Evolutionary conservation across 2,888 invertebrate genomes (phyloP).

Genomic region (Xestia sexstrigata): DNA sequence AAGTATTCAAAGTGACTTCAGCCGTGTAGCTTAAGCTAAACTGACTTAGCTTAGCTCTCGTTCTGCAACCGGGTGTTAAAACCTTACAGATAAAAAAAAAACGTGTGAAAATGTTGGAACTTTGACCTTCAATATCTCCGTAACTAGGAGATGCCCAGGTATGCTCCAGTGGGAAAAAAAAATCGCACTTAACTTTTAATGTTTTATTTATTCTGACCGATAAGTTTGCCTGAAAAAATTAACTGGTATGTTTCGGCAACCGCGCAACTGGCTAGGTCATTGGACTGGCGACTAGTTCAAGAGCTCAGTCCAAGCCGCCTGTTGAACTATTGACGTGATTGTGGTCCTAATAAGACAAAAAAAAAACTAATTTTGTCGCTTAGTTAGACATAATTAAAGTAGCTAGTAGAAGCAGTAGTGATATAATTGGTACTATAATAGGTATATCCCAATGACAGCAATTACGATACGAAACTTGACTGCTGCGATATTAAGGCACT

Average conservation of each 20-base stretch:
- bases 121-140: neutral
- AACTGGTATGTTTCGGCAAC: neutral
- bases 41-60: neutral
- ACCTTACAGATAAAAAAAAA: neutral
- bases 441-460: neutral
- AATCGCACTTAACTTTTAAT: neutral
- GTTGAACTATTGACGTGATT: conserved; percentile 4
- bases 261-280: conserved; percentile 7
- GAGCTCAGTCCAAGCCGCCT: conserved; percentile 3
- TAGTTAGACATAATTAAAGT: neutral
- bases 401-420: too few relatives aligned
- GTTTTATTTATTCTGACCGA: neutral
- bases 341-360: neutral
- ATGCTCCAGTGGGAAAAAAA: neutral
- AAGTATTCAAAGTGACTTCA: neutral
- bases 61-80: neutral
- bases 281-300: neutral
- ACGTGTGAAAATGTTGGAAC: neutral
- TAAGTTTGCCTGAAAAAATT: neutral
- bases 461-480: neutral
- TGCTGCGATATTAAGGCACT: neutral
- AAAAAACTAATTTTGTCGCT: too few relatives aligned
- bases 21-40: neutral
- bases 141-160: too few relatives aligned
- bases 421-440: neutral